Evolutionary conservation across 2,113 vertebrate species (phyloP), one percentile per base, ranked within the genome.

Genomic region (Ploceus nigricollis): DNA sequence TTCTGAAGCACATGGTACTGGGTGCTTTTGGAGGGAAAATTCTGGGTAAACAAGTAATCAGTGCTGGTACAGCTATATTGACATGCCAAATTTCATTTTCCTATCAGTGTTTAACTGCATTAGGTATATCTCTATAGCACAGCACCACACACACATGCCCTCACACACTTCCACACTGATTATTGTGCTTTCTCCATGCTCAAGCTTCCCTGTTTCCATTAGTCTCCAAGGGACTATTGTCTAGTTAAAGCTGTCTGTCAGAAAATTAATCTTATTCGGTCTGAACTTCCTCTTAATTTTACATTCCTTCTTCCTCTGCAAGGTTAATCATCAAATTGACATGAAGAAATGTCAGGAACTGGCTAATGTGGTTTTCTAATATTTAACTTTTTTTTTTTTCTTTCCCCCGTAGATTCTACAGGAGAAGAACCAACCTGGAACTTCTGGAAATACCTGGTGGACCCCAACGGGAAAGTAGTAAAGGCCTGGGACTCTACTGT

Each of bases 361-460:
- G 33, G 50, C 45, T 69, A 65, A 85, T 0, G 0, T 24, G 6
- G 9, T 58, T 89, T 78, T 89, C 30, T 71, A 63, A 80, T 37
- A 47, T 68, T 65, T 24, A 35, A 57, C 13, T 54, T 83, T 73
- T 56, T 56, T 51, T 51, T 31, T 19, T 58, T 23, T 6, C 58
- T 60, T 1, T 4, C 9, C 6, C 48, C 13, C 66, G 20, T 97
- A 99, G 99, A 99, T 33, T 97, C 98, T 39, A 98, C 98, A 68
- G 98, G 98, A 65, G 98, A 99, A 93, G 99, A 99, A 90, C 99
- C 99, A 33, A 98, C 99, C 85, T 99, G 99, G 99, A 99, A 99
- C 92, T 99, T 99, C 97, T 99, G 99, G 99, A 99, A 99, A 96
- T 99, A 99, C 85, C 98, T 99, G 3, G 97, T 99, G 31, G 98